Base-by-base conservation (phyloP, 2,888 invertebrate species). In the Epiblema foenella region DNA sequence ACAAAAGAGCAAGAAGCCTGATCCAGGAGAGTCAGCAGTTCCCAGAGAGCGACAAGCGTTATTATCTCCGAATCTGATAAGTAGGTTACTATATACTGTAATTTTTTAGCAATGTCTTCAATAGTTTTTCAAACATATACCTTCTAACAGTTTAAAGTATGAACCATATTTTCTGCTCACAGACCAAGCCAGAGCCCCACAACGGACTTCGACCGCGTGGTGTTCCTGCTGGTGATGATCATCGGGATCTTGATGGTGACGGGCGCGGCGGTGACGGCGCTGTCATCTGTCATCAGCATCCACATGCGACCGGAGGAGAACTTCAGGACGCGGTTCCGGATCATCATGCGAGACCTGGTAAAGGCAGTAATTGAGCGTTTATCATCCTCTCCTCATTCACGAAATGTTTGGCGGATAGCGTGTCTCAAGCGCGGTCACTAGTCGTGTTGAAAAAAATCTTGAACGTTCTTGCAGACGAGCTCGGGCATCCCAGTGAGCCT, bases 291-390 rank as follows among this genome's bases (percentile, higher is more conserved):
- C 58, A 85, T 91, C 78, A 85, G 88, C 75, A 79, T 90, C 51
- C 88, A 89, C 77, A 83, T 91, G 89, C 75, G 85, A 0, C 86
- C 89, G 0, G 90, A 89, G 73, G 90, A 90, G 76, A 79, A 81
- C 2, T 91, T 89, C 75, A 81, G 89, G 1, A 81, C 86, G 0
- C 78, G 91, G 71, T 90, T 87, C 76, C 74, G 85, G 8, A 85
- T 91, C 15, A 91, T 91, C 64, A 89, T 90, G 71, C 85, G 86
- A 69, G 87, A 90, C 72, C 85, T 90, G 89, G 90, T 90, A 51
- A 46, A 33, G 9, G 9, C 5, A 33, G 8, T 24, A 24, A 24
- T 24, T 4, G 33, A 33, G 33, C 33, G 3, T 33, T 33, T 33
- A 5, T 5, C 0, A 33, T 33, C 29, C 5, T 4, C 29, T 29